Evolutionary conservation across 2,113 vertebrate species (phyloP).

Genomic region (Taxidea taxus): DNA sequence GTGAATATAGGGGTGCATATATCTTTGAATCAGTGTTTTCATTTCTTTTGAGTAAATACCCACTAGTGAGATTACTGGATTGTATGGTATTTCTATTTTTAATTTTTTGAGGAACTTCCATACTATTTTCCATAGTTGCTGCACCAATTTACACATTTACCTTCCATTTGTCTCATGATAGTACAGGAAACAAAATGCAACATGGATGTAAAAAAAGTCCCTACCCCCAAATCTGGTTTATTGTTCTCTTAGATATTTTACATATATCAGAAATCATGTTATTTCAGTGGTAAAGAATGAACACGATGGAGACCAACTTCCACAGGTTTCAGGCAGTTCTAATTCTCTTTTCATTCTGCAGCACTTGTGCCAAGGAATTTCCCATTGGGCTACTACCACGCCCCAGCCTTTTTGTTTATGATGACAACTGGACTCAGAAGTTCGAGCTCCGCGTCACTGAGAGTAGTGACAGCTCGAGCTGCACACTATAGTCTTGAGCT

Average conservation of each 20-base stretch:
- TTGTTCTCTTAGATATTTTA: background rate
- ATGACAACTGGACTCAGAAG: slow-evolving; percentile 84
- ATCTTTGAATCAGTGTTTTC: background rate
- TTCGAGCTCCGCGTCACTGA: slow-evolving; percentile 87
- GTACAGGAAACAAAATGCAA: background rate
- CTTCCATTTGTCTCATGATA: background rate
- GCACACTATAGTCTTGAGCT: slow-evolving; percentile 88
- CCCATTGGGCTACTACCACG: slow-evolving; percentile 3
- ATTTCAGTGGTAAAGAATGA: background rate
- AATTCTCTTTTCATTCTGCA: background rate
- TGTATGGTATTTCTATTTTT: background rate
- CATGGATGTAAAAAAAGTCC: no score
- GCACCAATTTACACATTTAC: background rate
- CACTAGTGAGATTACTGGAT: background rate
- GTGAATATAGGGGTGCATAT: background rate
- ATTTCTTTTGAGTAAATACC: background rate
- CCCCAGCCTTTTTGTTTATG: slow-evolving; percentile 86
- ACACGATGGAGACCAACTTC: background rate
- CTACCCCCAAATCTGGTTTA: background rate
- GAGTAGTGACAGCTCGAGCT: slow-evolving; percentile 85
- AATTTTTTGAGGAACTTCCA: background rate
- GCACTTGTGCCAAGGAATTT: background rate
- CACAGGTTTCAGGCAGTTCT: background rate
- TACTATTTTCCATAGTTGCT: background rate
- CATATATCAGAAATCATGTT: background rate